Conservation (phyloP, 2,113 vertebrate species). For the Herpetotheres cachinnans region DNA sequence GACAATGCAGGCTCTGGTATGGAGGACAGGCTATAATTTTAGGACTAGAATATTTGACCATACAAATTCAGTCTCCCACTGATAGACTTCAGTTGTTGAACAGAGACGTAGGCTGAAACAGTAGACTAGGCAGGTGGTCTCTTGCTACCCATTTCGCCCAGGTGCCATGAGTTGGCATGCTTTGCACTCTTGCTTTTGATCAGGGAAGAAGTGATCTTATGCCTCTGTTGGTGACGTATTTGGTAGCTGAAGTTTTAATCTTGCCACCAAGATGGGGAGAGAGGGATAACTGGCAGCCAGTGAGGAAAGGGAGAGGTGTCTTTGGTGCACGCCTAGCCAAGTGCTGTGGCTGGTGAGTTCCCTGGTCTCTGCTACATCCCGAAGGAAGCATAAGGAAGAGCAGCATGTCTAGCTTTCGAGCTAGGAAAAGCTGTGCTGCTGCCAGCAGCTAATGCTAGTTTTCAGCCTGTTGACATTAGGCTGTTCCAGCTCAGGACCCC, state of each 20-base stretch:
- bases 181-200: background rate
- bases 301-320: background rate
- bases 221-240: background rate
- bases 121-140: background rate
- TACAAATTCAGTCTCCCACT: background rate
- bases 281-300: background rate
- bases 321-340: background rate
- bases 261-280: background rate
- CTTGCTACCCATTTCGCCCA: rapidly evolving
- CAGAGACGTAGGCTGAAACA: background rate
- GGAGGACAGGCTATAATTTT: background rate
- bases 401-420: background rate
- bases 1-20: background rate
- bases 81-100: background rate
- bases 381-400: background rate
- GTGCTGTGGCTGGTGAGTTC: background rate
- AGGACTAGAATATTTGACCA: background rate
- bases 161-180: background rate
- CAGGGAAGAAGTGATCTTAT: background rate
- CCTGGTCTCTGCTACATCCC: background rate
- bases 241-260: background rate
- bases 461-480: background rate
- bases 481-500: background rate
- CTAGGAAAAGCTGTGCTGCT: background rate
- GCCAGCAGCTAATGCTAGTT: background rate